Evolutionary conservation across 2,797 vertebrate genomes (phyloP).

Genomic region (Cyclura pinguis): DNA sequence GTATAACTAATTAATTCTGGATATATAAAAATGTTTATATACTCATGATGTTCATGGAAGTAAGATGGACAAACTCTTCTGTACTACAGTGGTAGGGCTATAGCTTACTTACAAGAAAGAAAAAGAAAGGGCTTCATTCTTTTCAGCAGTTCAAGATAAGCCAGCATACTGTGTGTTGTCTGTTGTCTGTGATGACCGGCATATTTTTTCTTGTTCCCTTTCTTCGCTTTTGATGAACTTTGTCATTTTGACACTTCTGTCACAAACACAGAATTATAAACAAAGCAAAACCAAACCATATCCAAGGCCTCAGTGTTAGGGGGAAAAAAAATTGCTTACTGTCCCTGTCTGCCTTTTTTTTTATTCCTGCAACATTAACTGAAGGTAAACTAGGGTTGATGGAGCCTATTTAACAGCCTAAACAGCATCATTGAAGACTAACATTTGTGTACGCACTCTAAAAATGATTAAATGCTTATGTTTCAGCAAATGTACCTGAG

Average conservation of each 20-base stretch:
- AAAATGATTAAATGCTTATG: not conserved
- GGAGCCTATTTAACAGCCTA: not conserved
- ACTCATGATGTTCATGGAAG: not conserved
- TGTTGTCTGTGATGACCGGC: not conserved
- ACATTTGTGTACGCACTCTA: not conserved
- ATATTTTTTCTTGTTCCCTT: not conserved
- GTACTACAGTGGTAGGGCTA: no score
- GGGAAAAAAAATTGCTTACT: not conserved
- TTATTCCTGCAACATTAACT: not conserved
- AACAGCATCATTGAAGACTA: not conserved
- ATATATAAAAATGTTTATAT: not conserved
- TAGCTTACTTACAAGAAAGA: not conserved
- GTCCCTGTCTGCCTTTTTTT: not conserved
- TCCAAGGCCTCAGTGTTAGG: not conserved
- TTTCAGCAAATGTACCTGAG: not conserved
- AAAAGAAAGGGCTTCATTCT: not conserved
- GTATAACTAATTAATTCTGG: not conserved
- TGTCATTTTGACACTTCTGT: not conserved
- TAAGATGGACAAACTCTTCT: not conserved
- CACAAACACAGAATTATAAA: not conserved
- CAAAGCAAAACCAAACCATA: not conserved
- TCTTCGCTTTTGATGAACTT: not conserved
- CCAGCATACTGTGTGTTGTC: constrained; percentile 12
- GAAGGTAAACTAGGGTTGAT: not conserved
- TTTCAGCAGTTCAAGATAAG: rapidly evolving